A percentile compares a stretch with the other conserved stretches of the same genome.
These are phyloP conservation scores for Sylvia borin DNA, from an alignment of 2,797 vertebrate species.

Conservation along the genomic window DNA sequence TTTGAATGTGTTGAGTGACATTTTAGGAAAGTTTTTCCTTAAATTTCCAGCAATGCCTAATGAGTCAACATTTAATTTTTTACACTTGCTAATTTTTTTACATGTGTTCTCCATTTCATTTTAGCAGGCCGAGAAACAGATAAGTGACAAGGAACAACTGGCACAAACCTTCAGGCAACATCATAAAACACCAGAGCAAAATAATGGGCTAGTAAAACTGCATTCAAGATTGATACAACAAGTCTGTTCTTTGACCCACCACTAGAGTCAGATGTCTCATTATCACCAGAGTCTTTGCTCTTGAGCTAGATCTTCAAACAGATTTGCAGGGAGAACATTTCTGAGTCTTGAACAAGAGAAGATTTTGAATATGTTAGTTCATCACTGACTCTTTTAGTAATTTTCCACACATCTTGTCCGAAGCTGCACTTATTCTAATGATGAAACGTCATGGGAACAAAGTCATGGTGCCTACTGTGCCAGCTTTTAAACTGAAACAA, in stretches of 20 bases:
- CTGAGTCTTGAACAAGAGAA: not conserved
- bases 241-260: not conserved
- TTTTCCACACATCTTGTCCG: slow-evolving; percentile 4
- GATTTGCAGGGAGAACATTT: not conserved
- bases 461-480: not conserved
- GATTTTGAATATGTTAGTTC: not conserved
- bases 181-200: not conserved
- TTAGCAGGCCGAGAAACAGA: not conserved
- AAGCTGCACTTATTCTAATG: not conserved
- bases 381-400: not conserved
- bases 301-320: slow-evolving; percentile 9
- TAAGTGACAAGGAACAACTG: not conserved
- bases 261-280: slow-evolving; percentile 6
- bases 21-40: not conserved
- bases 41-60: not conserved
- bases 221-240: not conserved
- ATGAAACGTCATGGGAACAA: not conserved
- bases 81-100: not conserved
- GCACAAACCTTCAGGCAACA: not conserved
- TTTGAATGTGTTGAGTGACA: not conserved
- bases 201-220: slow-evolving; percentile 10
- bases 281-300: not conserved
- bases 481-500: not conserved
- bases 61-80: not conserved
- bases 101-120: not conserved